A percentile compares a stretch with the other conserved stretches of the same genome.
Evolutionary conservation across 2,113 vertebrate species (phyloP).

Genomic region (Rhinolophus ferrumequinum): DNA sequence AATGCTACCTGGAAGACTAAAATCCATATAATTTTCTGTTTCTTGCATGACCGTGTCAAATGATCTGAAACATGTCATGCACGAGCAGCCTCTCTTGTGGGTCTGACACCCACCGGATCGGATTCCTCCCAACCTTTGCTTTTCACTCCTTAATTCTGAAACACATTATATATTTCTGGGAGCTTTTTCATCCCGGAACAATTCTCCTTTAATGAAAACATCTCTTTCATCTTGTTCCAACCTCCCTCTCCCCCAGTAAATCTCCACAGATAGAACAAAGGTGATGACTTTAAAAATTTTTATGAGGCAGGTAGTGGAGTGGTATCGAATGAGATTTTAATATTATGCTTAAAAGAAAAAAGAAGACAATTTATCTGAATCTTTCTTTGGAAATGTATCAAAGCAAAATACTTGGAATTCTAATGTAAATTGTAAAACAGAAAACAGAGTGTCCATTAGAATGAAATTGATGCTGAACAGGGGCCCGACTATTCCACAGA

Average conservation of each 20-base stretch:
- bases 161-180: slow-evolving; percentile 24
- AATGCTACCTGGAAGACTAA: slow-evolving; percentile 45
- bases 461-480: slow-evolving; percentile 72
- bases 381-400: slow-evolving; percentile 74
- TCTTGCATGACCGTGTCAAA: slow-evolving; percentile 30
- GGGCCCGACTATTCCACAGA: background rate
- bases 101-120: slow-evolving; percentile 34
- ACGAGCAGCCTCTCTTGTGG: slow-evolving; percentile 18
- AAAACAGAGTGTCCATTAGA: slow-evolving; percentile 66
- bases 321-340: slow-evolving; percentile 52
- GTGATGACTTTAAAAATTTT: slow-evolving; percentile 47
- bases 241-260: background rate
- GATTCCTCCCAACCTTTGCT: slow-evolving; percentile 40
- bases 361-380: slow-evolving; percentile 67
- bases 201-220: slow-evolving; percentile 48
- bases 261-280: slow-evolving; percentile 15
- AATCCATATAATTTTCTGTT: slow-evolving; percentile 78
- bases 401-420: slow-evolving; percentile 49
- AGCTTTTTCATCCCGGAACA: slow-evolving; percentile 63
- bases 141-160: slow-evolving; percentile 61
- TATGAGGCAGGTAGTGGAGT: slow-evolving; percentile 60
- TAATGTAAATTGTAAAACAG: slow-evolving; percentile 70
- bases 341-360: slow-evolving; percentile 74
- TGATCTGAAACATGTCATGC: slow-evolving; percentile 44
- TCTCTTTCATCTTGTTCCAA: slow-evolving; percentile 47